Evolutionary conservation across 2,888 invertebrate species (phyloP).

Genomic region (Troides helena): DNA sequence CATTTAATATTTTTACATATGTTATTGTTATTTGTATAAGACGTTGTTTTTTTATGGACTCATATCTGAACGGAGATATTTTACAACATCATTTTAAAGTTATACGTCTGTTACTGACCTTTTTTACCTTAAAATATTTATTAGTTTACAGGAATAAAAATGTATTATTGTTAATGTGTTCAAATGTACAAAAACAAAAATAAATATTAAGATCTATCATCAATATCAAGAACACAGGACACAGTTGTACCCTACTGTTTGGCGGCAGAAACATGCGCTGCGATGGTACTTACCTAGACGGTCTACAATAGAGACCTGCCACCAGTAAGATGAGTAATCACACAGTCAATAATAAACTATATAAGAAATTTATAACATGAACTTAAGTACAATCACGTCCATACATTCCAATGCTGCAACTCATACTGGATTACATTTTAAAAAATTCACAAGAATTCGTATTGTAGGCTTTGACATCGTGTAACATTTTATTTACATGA

Average conservation of each 20-base stretch:
- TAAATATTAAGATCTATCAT: too few species aligned
- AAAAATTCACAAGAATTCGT: constrained; percentile 21
- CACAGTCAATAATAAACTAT: background rate
- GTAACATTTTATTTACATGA: constrained; percentile 15
- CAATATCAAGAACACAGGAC: too few species aligned
- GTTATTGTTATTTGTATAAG: constrained; percentile 16
- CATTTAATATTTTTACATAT: constrained; percentile 11
- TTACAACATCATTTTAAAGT: background rate
- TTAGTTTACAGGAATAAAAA: too few species aligned
- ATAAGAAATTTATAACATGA: constrained; percentile 14
- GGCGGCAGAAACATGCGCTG: too few species aligned
- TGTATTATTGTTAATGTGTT: too few species aligned
- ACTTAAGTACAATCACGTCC: constrained; percentile 26
- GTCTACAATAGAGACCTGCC: too few species aligned
- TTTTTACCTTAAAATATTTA: too few species aligned
- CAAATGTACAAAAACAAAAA: too few species aligned
- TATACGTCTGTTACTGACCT: background rate
- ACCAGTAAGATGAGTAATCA: background rate
- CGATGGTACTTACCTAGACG: too few species aligned
- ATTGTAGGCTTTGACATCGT: constrained; percentile 7
- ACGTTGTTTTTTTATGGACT: constrained; percentile 11
- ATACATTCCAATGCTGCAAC: constrained; percentile 21
- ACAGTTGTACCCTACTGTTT: too few species aligned
- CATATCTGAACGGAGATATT: constrained; percentile 24
- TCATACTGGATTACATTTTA: constrained; percentile 20